Evolutionary conservation across 2,888 invertebrate species (phyloP).

Genomic region (Icerya purchasi): DNA sequence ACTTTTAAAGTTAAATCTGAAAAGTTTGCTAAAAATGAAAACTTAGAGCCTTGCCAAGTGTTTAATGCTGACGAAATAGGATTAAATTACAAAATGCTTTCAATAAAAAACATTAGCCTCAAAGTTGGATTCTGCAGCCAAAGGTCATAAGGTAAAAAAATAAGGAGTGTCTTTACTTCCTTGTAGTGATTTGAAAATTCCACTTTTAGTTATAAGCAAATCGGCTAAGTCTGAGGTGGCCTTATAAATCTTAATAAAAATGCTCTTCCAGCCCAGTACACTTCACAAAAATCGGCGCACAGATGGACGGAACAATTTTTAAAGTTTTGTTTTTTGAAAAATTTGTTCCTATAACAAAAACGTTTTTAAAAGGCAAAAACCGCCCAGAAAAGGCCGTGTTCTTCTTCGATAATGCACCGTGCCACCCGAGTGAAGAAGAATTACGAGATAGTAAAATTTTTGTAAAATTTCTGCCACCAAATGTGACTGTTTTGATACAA

Average conservation of each 20-base stretch:
- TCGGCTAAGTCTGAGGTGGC: slow-evolving; percentile 17
- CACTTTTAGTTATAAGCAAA: slow-evolving; percentile 19
- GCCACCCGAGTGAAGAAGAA: slow-evolving; percentile 6
- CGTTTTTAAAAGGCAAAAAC: slow-evolving; percentile 14
- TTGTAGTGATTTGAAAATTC: slow-evolving; percentile 18
- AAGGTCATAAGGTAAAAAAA: slow-evolving; percentile 19
- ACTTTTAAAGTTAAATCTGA: slow-evolving; percentile 15
- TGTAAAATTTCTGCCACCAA: slow-evolving; percentile 19
- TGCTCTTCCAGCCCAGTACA: slow-evolving; percentile 17
- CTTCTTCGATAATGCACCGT: slow-evolving; percentile 16
- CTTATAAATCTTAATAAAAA: slow-evolving; percentile 18
- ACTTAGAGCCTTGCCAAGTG: too few species aligned
- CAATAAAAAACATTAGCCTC: too few species aligned
- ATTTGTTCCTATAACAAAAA: slow-evolving; percentile 12
- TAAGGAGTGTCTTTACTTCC: slow-evolving; percentile 19
- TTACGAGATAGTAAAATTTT: slow-evolving; percentile 16
- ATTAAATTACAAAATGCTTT: slow-evolving; percentile 19
- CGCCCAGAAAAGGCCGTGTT: slow-evolving; percentile 16
- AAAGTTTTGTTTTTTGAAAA: slow-evolving; percentile 13
- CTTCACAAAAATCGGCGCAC: slow-evolving; percentile 17
- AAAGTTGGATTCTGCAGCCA: slow-evolving; percentile 17
- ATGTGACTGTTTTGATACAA: slow-evolving; percentile 19
- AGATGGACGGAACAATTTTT: slow-evolving; percentile 18
- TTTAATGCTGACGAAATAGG: too few species aligned
- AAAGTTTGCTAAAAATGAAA: too few species aligned